Percentiles rank a stretch among this genome's conserved stretches.
These are phyloP conservation scores for Orthonyx spaldingii DNA, from an alignment of 2,113 vertebrate species.

Conservation along the genomic window DNA sequence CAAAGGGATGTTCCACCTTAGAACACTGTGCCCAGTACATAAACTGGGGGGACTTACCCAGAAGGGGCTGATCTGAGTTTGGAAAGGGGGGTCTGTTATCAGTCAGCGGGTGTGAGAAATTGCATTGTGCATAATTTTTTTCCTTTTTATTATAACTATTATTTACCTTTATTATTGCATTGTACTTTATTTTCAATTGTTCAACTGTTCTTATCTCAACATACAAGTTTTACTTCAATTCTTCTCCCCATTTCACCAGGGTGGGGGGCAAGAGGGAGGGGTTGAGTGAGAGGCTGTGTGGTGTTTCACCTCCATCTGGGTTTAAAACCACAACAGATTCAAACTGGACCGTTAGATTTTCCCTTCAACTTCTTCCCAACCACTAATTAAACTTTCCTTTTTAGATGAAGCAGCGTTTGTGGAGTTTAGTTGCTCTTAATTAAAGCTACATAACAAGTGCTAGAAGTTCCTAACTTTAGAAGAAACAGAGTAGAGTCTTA, in stretches of 20 bases:
- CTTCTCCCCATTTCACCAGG: not conserved
- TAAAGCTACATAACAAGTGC: not conserved
- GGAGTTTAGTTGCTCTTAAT: not conserved
- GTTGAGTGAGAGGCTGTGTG: not conserved
- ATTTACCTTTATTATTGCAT: rapidly evolving
- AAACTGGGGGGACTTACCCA: not conserved
- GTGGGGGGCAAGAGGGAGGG: not conserved
- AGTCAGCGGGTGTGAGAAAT: not conserved
- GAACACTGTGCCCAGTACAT: too few relatives aligned
- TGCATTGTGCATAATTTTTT: not conserved
- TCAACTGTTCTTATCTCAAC: not conserved
- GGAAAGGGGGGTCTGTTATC: too few relatives aligned
- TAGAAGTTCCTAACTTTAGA: not conserved
- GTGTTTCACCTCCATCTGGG: not conserved
- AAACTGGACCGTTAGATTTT: not conserved
- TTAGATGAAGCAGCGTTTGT: not conserved
- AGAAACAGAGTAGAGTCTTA: not conserved
- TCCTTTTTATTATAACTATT: not conserved
- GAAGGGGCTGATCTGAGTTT: not conserved
- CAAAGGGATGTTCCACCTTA: not conserved
- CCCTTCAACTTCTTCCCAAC: not conserved
- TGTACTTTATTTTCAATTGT: not conserved
- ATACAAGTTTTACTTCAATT: not conserved
- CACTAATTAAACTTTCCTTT: not conserved
- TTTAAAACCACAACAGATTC: not conserved